A percentile compares a stretch with the other conserved stretches of the same genome.
phyloP scores from a whole-genome alignment of 2,888 invertebrate genomes.

The Yponomeuta evonymella region DNA sequence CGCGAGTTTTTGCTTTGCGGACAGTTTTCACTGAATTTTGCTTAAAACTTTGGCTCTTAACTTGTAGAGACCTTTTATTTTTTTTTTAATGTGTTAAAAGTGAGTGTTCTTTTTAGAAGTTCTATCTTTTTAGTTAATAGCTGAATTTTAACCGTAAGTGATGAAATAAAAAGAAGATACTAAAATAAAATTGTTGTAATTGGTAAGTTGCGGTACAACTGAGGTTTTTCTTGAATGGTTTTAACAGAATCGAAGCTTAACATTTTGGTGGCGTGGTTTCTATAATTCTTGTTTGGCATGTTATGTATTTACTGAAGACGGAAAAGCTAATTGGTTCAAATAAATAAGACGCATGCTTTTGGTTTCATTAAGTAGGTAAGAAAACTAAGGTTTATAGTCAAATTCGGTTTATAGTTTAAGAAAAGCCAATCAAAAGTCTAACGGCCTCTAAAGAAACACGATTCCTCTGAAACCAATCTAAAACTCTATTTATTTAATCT shows the following conservation, averaged over 20 bases:
- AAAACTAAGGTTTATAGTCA: neutral
- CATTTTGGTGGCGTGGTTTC: slow-evolving; percentile 63
- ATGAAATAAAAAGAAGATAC: slow-evolving; percentile 20
- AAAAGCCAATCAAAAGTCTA: too few species aligned
- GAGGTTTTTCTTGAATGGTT: slow-evolving; percentile 42
- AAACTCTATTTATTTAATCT: too few species aligned
- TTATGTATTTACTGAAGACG: slow-evolving; percentile 22
- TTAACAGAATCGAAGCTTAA: slow-evolving; percentile 47
- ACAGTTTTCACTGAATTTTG: neutral
- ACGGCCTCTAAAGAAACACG: too few species aligned
- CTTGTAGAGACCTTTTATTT: neutral
- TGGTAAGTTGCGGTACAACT: slow-evolving; percentile 60
- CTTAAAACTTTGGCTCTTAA: slow-evolving; percentile 10
- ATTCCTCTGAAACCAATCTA: too few species aligned
- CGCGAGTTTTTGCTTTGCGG: neutral
- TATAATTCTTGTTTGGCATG: slow-evolving; percentile 51
- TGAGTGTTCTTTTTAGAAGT: slow-evolving; percentile 8
- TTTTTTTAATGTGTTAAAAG: slow-evolving; percentile 7
- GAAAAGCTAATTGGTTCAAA: slow-evolving; percentile 22
- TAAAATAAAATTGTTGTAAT: slow-evolving; percentile 12
- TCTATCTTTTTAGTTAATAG: slow-evolving; percentile 25
- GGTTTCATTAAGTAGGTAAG: slow-evolving; percentile 23
- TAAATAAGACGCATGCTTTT: slow-evolving; percentile 55
- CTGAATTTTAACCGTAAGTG: slow-evolving; percentile 22
- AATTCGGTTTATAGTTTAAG: too few species aligned